phyloP scores from a whole-genome alignment of 1,140 invertebrate genomes.

The Hyles euphorbiae region DNA sequence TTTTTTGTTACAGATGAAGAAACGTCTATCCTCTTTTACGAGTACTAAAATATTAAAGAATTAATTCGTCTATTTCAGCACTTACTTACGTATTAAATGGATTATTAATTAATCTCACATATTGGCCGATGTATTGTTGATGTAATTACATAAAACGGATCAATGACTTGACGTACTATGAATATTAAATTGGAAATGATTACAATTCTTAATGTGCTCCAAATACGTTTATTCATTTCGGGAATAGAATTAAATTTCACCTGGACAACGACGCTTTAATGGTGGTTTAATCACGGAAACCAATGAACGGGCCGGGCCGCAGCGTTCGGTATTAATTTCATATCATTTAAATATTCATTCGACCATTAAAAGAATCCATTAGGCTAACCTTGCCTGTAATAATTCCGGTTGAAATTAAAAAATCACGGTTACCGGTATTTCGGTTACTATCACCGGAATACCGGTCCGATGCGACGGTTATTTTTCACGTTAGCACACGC shows the following conservation, averaged over 20 bases:
- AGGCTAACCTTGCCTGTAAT: conserved; percentile 19
- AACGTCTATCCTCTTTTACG: too few species aligned
- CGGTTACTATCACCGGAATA: neutral
- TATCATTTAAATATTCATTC: conserved; percentile 44
- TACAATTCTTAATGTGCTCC: too few species aligned
- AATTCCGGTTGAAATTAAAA: conserved; percentile 26
- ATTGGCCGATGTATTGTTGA: too few species aligned
- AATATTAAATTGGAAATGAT: too few species aligned
- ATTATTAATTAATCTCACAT: too few species aligned
- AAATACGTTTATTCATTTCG: too few species aligned
- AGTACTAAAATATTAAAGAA: too few species aligned
- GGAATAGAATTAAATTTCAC: conserved; percentile 6
- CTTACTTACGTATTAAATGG: too few species aligned
- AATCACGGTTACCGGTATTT: conserved; percentile 16
- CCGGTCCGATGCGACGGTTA: neutral
- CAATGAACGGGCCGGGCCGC: conserved; percentile 23
- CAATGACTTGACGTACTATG: too few species aligned
- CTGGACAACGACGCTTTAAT: conserved; percentile 11
- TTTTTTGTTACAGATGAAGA: too few species aligned
- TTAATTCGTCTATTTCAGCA: too few species aligned
- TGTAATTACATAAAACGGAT: too few species aligned
- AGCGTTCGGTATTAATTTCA: conserved; percentile 35
- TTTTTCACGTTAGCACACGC: neutral
- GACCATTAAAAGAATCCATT: conserved; percentile 34
- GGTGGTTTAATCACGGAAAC: conserved; percentile 13